These are phyloP conservation scores for Venusia cambrica DNA, from an alignment of 2,888 invertebrate species.

Conservation along the genomic window DNA sequence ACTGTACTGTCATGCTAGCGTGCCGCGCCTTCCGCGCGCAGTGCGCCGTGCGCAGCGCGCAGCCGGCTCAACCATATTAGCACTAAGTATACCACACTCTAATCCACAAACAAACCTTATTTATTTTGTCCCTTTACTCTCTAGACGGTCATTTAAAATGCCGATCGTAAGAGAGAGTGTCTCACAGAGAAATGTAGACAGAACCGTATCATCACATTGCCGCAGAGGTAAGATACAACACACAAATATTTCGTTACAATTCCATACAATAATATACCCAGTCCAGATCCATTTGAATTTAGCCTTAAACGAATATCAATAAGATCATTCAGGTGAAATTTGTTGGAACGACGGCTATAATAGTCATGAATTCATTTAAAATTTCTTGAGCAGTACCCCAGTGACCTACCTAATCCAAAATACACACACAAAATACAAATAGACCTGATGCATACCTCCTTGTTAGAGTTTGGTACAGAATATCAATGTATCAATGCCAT, in stretches of 20 bases:
- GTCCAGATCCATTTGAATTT: constrained; percentile 2
- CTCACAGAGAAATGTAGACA: constrained; percentile 81
- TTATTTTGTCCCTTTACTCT: constrained; percentile 83
- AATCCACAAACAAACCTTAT: constrained; percentile 79
- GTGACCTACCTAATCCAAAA: constrained; percentile 21
- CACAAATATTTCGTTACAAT: constrained; percentile 54
- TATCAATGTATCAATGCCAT: no score
- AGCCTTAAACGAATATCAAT: constrained; percentile 1
- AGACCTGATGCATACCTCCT: no score
- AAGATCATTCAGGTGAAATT: constrained; percentile 6
- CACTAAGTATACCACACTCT: constrained; percentile 71
- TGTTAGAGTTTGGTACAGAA: no score
- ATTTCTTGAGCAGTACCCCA: constrained; percentile 24
- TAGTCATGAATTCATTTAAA: constrained; percentile 8
- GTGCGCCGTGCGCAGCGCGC: no score
- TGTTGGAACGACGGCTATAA: constrained; percentile 10
- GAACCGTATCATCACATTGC: constrained; percentile 77
- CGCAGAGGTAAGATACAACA: constrained; percentile 75
- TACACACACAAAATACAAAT: constrained; percentile 19
- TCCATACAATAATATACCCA: constrained; percentile 39
- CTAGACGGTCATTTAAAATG: constrained; percentile 85
- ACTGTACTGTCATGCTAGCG: constrained; percentile 77
- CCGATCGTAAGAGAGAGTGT: constrained; percentile 79
- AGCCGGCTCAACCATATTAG: constrained; percentile 45
- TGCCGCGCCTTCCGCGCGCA: no score